These are phyloP conservation scores for Poecile atricapillus DNA, from an alignment of 2,113 vertebrate species.

Conservation along the genomic window DNA sequence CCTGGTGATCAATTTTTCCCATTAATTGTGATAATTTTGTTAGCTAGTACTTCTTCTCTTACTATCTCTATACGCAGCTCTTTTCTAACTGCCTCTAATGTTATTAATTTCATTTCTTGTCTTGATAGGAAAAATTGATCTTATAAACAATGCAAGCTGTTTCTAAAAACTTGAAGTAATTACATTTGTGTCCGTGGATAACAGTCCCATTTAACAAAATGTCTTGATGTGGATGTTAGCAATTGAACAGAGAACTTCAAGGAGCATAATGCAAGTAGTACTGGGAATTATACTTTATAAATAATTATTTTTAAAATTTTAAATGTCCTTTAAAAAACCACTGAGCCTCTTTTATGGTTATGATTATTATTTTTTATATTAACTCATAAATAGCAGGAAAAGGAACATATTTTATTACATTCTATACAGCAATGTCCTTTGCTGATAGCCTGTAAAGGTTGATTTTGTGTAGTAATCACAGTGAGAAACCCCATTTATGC, in stretches of 20 bases:
- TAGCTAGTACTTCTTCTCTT: background rate
- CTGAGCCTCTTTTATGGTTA: background rate
- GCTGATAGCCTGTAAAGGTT: background rate
- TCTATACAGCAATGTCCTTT: background rate
- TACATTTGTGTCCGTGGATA: background rate
- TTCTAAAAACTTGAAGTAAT: slow-evolving; percentile 6
- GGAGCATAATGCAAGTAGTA: background rate
- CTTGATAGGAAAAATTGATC: background rate
- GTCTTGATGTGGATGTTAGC: background rate
- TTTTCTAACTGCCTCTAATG: background rate
- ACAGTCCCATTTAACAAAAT: slow-evolving; percentile 2
- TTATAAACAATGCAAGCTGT: background rate
- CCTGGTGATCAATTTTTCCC: background rate
- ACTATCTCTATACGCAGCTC: background rate
- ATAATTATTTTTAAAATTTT: background rate
- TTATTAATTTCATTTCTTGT: background rate
- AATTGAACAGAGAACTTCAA: background rate
- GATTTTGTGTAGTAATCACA: background rate
- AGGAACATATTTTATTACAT: background rate
- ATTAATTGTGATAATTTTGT: background rate
- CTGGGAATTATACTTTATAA: background rate
- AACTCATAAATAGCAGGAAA: background rate
- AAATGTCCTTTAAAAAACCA: background rate
- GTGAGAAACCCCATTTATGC: background rate
- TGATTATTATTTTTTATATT: background rate